These are phyloP conservation scores for Druon quercuslanigerum DNA, from an alignment of 1,140 invertebrate genomes.

Conservation along the genomic window DNA sequence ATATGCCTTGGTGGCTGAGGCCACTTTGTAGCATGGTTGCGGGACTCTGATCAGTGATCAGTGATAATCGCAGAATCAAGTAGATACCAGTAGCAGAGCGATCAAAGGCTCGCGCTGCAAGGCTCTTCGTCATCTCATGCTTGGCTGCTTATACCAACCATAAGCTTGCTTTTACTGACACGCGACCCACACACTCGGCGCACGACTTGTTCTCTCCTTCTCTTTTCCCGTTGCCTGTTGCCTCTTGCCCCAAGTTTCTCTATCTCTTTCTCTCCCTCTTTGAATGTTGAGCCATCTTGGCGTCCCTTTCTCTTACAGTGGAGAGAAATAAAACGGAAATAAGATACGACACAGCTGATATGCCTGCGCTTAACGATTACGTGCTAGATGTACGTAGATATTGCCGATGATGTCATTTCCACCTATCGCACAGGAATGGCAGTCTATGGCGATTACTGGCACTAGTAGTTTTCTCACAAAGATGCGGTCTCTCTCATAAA, in stretches of 20 bases:
- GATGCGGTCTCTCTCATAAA: neutral
- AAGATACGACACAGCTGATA: conserved; percentile 74
- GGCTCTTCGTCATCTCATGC: conserved; percentile 61
- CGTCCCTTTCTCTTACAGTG: conserved; percentile 44
- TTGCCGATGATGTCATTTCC: conserved; percentile 70
- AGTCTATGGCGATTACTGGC: conserved; percentile 32
- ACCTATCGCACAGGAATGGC: conserved; percentile 43
- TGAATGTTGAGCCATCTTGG: conserved; percentile 28
- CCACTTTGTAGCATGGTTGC: no score
- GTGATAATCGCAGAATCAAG: neutral
- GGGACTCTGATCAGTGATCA: neutral
- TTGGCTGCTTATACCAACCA: conserved; percentile 53
- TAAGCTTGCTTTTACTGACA: conserved; percentile 52
- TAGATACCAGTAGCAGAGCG: conserved; percentile 50
- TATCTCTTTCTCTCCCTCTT: conserved; percentile 33
- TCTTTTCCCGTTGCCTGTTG: conserved; percentile 39
- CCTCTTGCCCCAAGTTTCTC: conserved; percentile 31
- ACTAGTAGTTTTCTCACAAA: conserved; percentile 10
- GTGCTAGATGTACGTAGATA: conserved; percentile 65
- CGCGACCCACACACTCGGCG: conserved; percentile 70
- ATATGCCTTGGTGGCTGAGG: no score
- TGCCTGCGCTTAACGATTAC: conserved; percentile 69
- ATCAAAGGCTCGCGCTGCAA: conserved; percentile 58
- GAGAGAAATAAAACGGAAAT: conserved; percentile 68
- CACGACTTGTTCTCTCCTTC: conserved; percentile 58